Evolutionary conservation across 2,797 vertebrate genomes (phyloP).

Genomic region (Manis javanica): DNA sequence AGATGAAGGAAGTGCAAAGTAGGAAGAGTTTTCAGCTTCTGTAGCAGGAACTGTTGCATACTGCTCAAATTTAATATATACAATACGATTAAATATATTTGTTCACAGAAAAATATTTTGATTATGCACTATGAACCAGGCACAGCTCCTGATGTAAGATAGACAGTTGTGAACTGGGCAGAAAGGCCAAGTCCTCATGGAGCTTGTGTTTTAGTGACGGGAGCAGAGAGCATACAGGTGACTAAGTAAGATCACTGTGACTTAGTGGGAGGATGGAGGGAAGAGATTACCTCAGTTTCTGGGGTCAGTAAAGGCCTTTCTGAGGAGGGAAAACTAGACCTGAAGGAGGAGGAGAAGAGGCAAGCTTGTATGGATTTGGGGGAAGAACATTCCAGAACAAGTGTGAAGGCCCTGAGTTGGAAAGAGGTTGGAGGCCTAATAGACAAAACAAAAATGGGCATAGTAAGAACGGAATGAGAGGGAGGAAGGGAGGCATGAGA

Average conservation of each 20-base stretch:
- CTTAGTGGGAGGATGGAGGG: not conserved
- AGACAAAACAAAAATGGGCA: rapidly evolving
- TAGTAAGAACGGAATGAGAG: not conserved
- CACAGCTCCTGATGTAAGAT: too few species aligned
- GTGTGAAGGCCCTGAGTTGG: not conserved
- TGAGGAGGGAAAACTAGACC: not conserved
- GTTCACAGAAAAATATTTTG: not conserved
- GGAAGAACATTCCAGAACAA: not conserved
- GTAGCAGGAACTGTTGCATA: not conserved
- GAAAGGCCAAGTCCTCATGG: not conserved
- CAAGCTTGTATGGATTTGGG: not conserved
- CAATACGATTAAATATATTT: not conserved
- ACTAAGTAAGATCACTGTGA: not conserved
- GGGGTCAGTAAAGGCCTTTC: not conserved
- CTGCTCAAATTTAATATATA: not conserved
- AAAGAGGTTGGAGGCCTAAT: not conserved
- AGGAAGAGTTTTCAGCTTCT: not conserved
- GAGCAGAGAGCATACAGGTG: not conserved
- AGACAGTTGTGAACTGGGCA: too few species aligned
- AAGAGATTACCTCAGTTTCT: too few species aligned
- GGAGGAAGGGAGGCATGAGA: not conserved
- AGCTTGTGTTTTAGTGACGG: too few species aligned
- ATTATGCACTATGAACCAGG: not conserved
- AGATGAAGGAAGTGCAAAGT: not conserved
- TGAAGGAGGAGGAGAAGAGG: not conserved